phyloP scores from a whole-genome alignment of 2,888 invertebrate genomes.

The Platycheirus albimanus region DNA sequence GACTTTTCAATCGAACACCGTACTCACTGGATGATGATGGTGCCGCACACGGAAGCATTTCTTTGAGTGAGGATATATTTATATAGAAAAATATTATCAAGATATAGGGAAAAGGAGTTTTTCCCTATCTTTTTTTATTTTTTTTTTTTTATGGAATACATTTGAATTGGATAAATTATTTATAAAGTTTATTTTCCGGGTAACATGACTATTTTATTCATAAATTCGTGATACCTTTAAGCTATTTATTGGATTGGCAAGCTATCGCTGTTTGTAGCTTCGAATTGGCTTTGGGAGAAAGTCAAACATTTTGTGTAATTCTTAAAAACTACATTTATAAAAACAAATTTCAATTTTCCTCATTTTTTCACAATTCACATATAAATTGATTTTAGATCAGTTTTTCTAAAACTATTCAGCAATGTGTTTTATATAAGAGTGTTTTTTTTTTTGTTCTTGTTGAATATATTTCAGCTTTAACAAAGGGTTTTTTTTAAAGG shows the following conservation, averaged over 20 bases:
- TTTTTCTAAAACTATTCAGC: too few species aligned
- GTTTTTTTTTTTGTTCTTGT: too few species aligned
- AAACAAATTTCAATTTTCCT: too few species aligned
- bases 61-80: slow-evolving; percentile 35
- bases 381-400: too few species aligned
- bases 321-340: too few species aligned
- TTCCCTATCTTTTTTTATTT: background rate
- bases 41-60: slow-evolving; percentile 22
- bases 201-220: slow-evolving; percentile 73
- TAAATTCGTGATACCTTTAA: slow-evolving; percentile 71
- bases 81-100: slow-evolving; percentile 30
- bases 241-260: slow-evolving; percentile 64
- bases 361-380: too few species aligned
- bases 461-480: too few species aligned
- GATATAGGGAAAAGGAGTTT: too few species aligned
- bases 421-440: too few species aligned
- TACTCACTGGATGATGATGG: slow-evolving; percentile 8
- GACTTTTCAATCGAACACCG: slow-evolving; percentile 48
- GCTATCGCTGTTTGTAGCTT: too few species aligned
- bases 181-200: slow-evolving; percentile 67
- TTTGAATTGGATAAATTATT: slow-evolving; percentile 73
- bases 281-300: slow-evolving; percentile 40
- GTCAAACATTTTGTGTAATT: slow-evolving; percentile 16
- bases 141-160: slow-evolving; percentile 52
- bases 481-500: too few species aligned